phyloP scores from a whole-genome alignment of 2,113 vertebrate species.

The Taxidea taxus region DNA sequence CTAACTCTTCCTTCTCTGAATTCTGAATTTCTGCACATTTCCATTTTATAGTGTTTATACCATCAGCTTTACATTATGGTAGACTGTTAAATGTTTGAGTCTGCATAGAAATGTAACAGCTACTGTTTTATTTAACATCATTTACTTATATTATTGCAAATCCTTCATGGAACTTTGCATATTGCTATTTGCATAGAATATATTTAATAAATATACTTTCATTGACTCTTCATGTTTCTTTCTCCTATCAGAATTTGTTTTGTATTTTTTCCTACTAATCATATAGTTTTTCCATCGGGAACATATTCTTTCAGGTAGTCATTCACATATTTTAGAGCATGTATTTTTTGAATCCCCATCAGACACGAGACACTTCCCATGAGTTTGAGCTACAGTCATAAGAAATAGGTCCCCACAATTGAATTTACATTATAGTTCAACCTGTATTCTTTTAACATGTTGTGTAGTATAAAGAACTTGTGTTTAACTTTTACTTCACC shows the following conservation, averaged over 20 bases:
- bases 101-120: background rate
- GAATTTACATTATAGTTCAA: background rate
- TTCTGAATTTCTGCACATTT: background rate
- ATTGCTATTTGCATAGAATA: background rate
- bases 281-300: background rate
- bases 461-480: background rate
- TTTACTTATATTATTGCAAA: background rate
- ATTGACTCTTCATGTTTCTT: constrained; percentile 15
- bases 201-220: background rate
- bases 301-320: background rate
- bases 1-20: background rate
- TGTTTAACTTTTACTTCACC: background rate
- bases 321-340: background rate
- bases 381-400: background rate
- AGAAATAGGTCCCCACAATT: background rate
- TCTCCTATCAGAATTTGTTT: background rate
- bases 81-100: background rate
- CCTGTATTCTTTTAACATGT: background rate
- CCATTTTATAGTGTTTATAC: background rate
- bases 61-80: background rate
- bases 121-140: background rate
- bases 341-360: background rate
- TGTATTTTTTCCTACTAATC: background rate
- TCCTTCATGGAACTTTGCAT: background rate
- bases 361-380: background rate